Conservation (phyloP, 2,113 vertebrate genomes). For the Esox niger region DNA sequence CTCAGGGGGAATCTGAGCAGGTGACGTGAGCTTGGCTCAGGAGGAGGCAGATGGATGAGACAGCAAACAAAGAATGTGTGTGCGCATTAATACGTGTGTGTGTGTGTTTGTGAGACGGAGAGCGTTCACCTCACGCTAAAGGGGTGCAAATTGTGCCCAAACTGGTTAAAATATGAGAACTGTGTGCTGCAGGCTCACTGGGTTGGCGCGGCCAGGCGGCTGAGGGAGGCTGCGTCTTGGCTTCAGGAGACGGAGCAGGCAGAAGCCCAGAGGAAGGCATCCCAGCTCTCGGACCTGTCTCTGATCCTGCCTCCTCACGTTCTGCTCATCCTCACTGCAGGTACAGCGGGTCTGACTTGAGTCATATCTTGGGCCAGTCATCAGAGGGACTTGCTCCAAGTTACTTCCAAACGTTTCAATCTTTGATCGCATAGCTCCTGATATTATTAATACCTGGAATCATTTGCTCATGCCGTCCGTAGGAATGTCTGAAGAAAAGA, state of each 20-base stretch:
- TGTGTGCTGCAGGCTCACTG: conserved; percentile 50
- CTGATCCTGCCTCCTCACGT: conserved; percentile 60
- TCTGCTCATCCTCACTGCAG: conserved; percentile 59
- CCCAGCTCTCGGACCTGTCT: conserved; percentile 48
- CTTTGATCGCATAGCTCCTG: too few species aligned
- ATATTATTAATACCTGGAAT: too few species aligned
- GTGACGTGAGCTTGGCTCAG: conserved; percentile 47
- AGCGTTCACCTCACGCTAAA: too few species aligned
- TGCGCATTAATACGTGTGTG: neutral
- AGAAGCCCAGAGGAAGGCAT: conserved; percentile 68
- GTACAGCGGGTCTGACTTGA: conserved; percentile 44
- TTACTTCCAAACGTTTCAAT: too few species aligned
- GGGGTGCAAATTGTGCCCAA: too few species aligned
- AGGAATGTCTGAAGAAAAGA: too few species aligned
- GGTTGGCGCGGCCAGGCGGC: conserved; percentile 52
- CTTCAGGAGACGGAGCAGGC: conserved; percentile 59
- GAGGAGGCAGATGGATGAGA: neutral
- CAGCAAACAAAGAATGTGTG: neutral
- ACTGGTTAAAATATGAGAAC: too few species aligned
- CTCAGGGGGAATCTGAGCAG: conserved; percentile 60
- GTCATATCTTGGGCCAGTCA: too few species aligned
- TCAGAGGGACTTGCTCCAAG: too few species aligned
- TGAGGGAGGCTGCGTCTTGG: conserved; percentile 57
- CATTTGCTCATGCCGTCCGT: too few species aligned
- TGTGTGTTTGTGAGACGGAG: conserved; percentile 1